phyloP scores from a whole-genome alignment of 2,113 vertebrate genomes.

The Barbus barbus region DNA sequence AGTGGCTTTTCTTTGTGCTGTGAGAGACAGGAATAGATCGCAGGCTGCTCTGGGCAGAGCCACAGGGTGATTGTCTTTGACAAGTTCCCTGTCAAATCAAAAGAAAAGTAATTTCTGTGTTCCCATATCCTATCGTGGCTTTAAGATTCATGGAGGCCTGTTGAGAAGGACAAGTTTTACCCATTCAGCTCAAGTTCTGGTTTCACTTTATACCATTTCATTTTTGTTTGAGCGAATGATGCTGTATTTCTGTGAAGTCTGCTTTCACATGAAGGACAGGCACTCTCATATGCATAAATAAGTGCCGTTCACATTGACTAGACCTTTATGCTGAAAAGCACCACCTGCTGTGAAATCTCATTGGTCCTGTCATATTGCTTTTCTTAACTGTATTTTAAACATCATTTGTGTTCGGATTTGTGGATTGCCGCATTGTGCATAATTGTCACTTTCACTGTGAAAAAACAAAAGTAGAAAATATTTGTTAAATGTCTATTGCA shows the following conservation, averaged over 20 bases:
- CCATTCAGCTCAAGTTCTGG: background rate
- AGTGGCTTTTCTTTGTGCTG: constrained; percentile 15
- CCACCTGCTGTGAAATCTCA: too few relatives aligned
- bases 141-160: constrained; percentile 3
- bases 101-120: constrained; percentile 7
- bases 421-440: background rate
- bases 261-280: background rate
- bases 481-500: background rate
- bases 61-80: constrained; percentile 19
- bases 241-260: background rate
- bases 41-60: constrained; percentile 2
- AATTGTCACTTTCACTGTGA: too few relatives aligned
- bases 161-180: background rate
- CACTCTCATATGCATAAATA: background rate
- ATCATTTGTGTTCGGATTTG: background rate
- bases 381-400: too few relatives aligned
- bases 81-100: constrained; percentile 27
- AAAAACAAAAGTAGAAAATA: background rate
- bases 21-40: constrained; percentile 25
- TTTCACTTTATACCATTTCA: background rate
- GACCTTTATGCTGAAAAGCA: background rate
- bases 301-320: background rate
- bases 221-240: background rate
- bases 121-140: background rate
- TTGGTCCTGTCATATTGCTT: too few relatives aligned